Evolutionary conservation across 2,797 vertebrate species (phyloP).

Genomic region (Bucorvus abyssinicus): DNA sequence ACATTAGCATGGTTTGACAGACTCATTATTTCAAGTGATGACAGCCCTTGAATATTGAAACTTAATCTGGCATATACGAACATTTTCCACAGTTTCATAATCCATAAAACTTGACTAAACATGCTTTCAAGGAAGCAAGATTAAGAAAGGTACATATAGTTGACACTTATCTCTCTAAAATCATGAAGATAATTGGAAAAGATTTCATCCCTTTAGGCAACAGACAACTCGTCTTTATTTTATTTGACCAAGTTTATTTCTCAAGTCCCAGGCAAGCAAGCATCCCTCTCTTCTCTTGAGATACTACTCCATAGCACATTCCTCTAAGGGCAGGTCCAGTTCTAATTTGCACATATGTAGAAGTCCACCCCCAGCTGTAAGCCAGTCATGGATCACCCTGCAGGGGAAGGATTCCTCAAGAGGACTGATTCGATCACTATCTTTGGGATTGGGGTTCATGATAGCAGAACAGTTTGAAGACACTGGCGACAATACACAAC

Average conservation of each 20-base stretch:
- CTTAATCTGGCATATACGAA: background rate
- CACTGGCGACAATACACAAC: background rate
- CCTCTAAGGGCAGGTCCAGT: background rate
- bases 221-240: background rate
- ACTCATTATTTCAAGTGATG: background rate
- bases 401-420: background rate
- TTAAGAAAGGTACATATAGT: background rate
- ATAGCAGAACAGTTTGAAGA: background rate
- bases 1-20: background rate
- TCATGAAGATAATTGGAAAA: background rate
- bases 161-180: background rate
- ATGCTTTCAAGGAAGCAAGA: background rate
- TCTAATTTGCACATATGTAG: background rate
- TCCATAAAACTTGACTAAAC: background rate
- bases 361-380: background rate
- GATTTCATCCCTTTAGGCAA: background rate
- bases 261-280: background rate
- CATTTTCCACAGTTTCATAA: background rate
- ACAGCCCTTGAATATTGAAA: background rate
- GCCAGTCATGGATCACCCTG: background rate
- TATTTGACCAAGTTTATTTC: background rate
- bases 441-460: background rate
- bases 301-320: background rate
- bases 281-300: background rate
- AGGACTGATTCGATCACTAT: fast-evolving